Evolutionary conservation across 2,888 invertebrate species (phyloP).

Genomic region (Oscheius sp.): DNA sequence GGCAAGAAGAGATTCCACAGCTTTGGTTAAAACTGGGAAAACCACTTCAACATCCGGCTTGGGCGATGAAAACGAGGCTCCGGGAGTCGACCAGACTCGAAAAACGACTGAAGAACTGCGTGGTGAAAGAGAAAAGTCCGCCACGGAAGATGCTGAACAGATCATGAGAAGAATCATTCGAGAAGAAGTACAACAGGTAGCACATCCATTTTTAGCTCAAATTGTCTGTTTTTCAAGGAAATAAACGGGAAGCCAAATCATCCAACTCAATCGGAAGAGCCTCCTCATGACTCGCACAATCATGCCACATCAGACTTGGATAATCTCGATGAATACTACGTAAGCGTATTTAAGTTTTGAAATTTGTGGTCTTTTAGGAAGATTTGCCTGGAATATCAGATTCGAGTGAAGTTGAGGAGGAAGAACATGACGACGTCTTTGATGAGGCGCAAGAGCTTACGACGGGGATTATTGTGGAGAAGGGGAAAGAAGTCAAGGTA

Average conservation of each 20-base stretch:
- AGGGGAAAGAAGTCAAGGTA: background rate
- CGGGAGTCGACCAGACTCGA: background rate
- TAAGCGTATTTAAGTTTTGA: background rate
- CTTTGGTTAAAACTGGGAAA: background rate
- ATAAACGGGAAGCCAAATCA: slow-evolving; percentile 15
- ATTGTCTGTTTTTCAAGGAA: background rate
- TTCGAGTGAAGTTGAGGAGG: slow-evolving; percentile 36
- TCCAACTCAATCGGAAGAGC: slow-evolving; percentile 14
- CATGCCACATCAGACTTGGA: background rate
- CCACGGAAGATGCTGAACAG: slow-evolving; percentile 31
- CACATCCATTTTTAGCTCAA: background rate
- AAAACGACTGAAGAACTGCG: background rate
- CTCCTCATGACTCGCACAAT: background rate
- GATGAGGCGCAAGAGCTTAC: slow-evolving; percentile 43
- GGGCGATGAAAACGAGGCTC: background rate
- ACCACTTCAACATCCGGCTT: slow-evolving; percentile 11
- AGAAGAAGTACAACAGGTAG: slow-evolving; percentile 27
- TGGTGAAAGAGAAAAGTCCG: slow-evolving; percentile 30
- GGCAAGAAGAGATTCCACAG: slow-evolving; percentile 2
- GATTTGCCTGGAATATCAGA: slow-evolving; percentile 54
- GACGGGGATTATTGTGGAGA: background rate
- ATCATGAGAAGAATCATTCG: slow-evolving; percentile 28
- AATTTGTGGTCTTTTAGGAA: slow-evolving; percentile 28
- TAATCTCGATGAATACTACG: slow-evolving; percentile 18
- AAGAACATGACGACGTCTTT: slow-evolving; percentile 46